These are phyloP conservation scores for Geotrypetes seraphini DNA, from an alignment of 2,797 vertebrate genomes.

Conservation along the genomic window DNA sequence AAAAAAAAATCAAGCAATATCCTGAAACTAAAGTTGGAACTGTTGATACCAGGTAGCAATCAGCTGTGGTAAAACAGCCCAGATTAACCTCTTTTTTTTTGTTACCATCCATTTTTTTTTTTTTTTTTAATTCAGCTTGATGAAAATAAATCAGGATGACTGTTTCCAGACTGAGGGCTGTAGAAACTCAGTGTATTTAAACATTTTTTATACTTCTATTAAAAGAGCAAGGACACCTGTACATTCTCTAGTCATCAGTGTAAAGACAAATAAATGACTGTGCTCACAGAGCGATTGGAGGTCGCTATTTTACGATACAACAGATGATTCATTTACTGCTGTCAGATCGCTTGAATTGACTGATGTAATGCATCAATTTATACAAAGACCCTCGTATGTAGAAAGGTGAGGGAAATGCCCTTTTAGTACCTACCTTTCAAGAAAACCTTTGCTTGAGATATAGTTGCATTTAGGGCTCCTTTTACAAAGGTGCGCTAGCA, in stretches of 20 bases:
- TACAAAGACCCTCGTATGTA: too few species aligned
- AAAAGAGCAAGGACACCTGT: constrained; percentile 50
- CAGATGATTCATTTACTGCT: too few species aligned
- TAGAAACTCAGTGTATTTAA: constrained; percentile 63
- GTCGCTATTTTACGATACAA: too few species aligned
- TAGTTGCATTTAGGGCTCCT: too few species aligned
- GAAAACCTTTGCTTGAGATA: too few species aligned
- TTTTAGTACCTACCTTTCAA: too few species aligned
- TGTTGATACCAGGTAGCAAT: constrained; percentile 53
- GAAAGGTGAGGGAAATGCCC: too few species aligned
- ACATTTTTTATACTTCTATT: constrained; percentile 65
- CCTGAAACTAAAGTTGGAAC: constrained; percentile 37
- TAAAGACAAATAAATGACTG: constrained; percentile 69
- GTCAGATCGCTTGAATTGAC: too few species aligned
- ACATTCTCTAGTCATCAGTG: constrained; percentile 57
- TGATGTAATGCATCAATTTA: too few species aligned
- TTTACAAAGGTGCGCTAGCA: too few species aligned
- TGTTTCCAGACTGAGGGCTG: constrained; percentile 33
- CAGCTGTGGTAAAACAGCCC: constrained; percentile 55
- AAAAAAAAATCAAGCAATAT: constrained; percentile 37
- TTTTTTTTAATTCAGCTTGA: constrained; percentile 7
- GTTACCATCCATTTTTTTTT: constrained; percentile 25
- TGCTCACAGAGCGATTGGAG: constrained; percentile 60
- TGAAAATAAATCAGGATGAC: constrained; percentile 34
- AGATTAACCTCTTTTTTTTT: constrained; percentile 33